A percentile compares a stretch with the other conserved stretches of the same genome.
phyloP scores from a whole-genome alignment of 1,140 invertebrate species.

The Eriosoma lanigerum region DNA sequence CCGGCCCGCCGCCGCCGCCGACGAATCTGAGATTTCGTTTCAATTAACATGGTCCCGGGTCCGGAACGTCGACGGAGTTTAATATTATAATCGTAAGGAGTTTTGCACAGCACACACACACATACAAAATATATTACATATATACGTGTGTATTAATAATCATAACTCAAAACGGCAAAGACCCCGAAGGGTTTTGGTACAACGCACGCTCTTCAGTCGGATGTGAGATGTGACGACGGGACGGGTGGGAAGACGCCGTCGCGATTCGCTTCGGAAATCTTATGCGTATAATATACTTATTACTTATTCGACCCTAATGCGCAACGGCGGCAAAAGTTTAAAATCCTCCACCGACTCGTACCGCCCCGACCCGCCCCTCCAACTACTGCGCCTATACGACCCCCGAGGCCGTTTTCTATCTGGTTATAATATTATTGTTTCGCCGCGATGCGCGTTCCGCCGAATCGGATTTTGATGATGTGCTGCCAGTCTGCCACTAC shows the following conservation, averaged over 20 bases:
- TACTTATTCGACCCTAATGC: conserved; percentile 48
- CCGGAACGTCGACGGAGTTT: conserved; percentile 48
- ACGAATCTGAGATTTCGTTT: conserved; percentile 48
- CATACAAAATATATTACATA: no score
- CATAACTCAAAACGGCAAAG: conserved; percentile 50
- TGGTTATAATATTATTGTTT: conserved; percentile 43
- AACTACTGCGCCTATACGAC: neutral
- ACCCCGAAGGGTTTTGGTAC: conserved; percentile 47
- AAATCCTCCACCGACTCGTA: conserved; percentile 19
- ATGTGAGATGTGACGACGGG: neutral
- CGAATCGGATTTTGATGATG: conserved; percentile 51
- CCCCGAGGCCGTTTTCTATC: conserved; percentile 10
- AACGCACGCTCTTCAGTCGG: neutral
- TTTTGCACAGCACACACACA: conserved; percentile 38
- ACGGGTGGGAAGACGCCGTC: conserved; percentile 24
- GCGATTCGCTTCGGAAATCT: conserved; percentile 47
- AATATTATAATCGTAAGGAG: conserved; percentile 50
- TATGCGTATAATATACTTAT: conserved; percentile 29
- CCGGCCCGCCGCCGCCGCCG: conserved; percentile 17
- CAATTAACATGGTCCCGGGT: conserved; percentile 50
- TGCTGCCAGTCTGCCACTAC: neutral
- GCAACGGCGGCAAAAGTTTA: conserved; percentile 37
- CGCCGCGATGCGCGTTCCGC: neutral
- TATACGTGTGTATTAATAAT: conserved; percentile 50
- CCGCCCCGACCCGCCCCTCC: neutral